Evolutionary conservation across 2,888 invertebrate species (phyloP), one percentile per base, ranked within the genome.

Genomic region (Diaperis boleti): DNA sequence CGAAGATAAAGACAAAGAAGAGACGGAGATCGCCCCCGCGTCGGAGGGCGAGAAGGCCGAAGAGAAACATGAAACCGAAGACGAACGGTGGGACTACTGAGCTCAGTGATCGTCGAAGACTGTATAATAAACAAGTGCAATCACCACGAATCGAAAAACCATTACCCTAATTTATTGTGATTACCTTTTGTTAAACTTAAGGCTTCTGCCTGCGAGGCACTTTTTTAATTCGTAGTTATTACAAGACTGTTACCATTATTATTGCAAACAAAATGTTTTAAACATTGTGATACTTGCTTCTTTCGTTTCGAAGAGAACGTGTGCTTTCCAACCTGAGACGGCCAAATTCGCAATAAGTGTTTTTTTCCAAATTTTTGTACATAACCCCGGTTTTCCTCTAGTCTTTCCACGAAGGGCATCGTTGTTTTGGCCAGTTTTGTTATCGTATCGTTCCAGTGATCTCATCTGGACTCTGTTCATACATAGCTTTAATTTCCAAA

Each of bases 11-110:
- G 78, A 65, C 76, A 72, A 75, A 65, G 70, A 73, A 63, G 57
- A 67, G 39, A 42, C 71, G 10, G 61, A 65, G 31, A 67, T 72
- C 11, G 69, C 69, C n/a, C n/a, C n/a, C n/a, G n/a, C n/a, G n/a
- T n/a, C n/a, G 7, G 74, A 76, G 64, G 75, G 74, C 50, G 70
- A 65, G 45, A 41, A 72, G 63, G 10, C 59, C 20, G 66, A 71
- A 66, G 42, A 74, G 76, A 88, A 85, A 81, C 84, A 83, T 71
- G 87, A 88, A 77, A 82, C 83, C 68, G 87, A 87, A 68, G 86
- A 87, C 71, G 87, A 87, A 75, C 82, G 87, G 79, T 88, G 88
- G 88, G 87, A 87, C 76, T 88, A 88, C 76, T 83, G 76, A 78
- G 62, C 49, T 64, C 35, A 57, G 62, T 63, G 45, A 63, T 60